phyloP scores from a whole-genome alignment of 2,888 invertebrate genomes.

The Anoplius nigerrimus region DNA sequence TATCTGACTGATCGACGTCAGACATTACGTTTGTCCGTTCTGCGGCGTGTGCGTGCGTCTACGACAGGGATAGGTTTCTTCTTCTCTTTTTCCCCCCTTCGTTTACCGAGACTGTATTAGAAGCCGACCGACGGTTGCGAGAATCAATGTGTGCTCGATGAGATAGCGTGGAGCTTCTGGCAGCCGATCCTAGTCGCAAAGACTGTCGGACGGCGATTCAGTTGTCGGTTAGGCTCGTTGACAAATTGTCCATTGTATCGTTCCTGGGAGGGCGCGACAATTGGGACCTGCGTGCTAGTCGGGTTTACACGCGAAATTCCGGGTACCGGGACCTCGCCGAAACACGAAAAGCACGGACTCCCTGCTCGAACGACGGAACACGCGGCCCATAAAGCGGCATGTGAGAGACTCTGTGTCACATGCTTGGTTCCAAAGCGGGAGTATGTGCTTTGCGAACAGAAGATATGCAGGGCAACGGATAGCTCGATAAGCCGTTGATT shows the following conservation, averaged over 20 bases:
- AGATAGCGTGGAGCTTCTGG: conserved; percentile 35
- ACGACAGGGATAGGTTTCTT: too few relatives aligned
- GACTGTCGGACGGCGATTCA: conserved; percentile 31
- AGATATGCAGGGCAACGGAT: conserved; percentile 48
- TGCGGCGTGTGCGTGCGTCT: too few relatives aligned
- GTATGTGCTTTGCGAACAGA: conserved; percentile 15
- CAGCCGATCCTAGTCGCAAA: conserved; percentile 29
- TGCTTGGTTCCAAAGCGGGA: not conserved
- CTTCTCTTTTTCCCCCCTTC: too few relatives aligned
- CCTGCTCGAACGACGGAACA: conserved; percentile 35
- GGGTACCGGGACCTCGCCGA: conserved; percentile 36
- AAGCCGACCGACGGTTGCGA: too few relatives aligned
- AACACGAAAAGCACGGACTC: conserved; percentile 48
- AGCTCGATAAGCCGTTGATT: conserved; percentile 49
- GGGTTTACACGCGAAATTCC: conserved; percentile 57
- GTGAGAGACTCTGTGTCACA: not conserved
- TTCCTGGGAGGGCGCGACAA: conserved; percentile 38
- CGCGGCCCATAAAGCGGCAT: conserved; percentile 17
- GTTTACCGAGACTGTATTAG: too few relatives aligned
- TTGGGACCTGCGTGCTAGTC: conserved; percentile 50
- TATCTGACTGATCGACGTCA: too few relatives aligned
- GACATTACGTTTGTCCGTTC: too few relatives aligned
- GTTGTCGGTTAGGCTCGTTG: conserved; percentile 52
- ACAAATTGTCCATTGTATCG: conserved; percentile 60
- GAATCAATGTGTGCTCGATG: conserved; percentile 20